phyloP scores from a whole-genome alignment of 2,888 invertebrate genomes.

The Caenorhabditis sp. region DNA sequence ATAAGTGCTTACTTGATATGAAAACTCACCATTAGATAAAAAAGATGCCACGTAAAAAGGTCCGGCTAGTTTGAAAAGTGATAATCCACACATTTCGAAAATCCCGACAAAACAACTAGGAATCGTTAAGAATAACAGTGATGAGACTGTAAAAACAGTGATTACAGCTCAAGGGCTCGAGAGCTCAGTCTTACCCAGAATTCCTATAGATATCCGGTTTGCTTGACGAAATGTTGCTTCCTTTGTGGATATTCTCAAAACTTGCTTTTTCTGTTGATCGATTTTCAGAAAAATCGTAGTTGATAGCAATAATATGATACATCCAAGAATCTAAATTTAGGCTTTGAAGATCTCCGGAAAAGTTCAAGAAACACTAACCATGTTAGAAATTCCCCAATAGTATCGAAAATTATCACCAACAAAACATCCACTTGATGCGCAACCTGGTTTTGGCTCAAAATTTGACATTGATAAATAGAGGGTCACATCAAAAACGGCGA shows the following conservation, averaged over 20 bases:
- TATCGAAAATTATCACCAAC: slow-evolving; percentile 23
- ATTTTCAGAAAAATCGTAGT: slow-evolving; percentile 26
- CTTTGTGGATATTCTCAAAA: not conserved
- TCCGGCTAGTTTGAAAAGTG: too few species aligned
- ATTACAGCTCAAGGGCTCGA: too few species aligned
- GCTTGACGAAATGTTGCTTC: not conserved
- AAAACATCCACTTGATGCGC: slow-evolving; percentile 32
- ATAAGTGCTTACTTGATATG: too few species aligned
- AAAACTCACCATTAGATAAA: too few species aligned
- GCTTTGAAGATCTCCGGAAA: too few species aligned
- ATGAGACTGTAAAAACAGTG: too few species aligned
- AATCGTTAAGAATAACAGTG: too few species aligned
- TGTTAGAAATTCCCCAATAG: slow-evolving; percentile 37
- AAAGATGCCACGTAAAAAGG: too few species aligned
- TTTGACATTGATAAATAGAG: slow-evolving; percentile 19
- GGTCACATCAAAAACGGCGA: slow-evolving; percentile 12
- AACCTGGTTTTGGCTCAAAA: slow-evolving; percentile 12
- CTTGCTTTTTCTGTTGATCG: slow-evolving; percentile 7
- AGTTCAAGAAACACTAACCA: too few species aligned
- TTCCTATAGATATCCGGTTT: not conserved
- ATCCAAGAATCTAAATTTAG: slow-evolving; percentile 28
- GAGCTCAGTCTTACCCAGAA: too few species aligned
- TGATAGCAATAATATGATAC: slow-evolving; percentile 11
- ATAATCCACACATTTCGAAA: too few species aligned
- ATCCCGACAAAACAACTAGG: too few species aligned